phyloP scores from a whole-genome alignment of 2,888 invertebrate genomes.

The Chymomyza fuscimana region DNA sequence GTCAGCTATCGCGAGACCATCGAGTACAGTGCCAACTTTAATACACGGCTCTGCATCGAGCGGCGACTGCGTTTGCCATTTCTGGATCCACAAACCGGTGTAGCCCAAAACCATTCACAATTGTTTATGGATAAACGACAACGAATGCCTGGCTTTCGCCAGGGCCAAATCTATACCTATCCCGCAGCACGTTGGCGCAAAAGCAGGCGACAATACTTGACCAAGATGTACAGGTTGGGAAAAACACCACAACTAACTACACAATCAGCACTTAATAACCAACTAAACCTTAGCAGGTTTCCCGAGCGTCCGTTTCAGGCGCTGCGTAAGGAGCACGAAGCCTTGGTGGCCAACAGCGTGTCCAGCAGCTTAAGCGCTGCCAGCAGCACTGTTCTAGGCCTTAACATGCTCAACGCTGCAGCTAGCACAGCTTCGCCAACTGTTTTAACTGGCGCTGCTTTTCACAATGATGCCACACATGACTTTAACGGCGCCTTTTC shows the following conservation, averaged over 20 bases:
- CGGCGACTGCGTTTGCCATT: conserved; percentile 95
- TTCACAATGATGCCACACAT: conserved; percentile 64
- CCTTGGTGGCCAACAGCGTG: conserved; percentile 62
- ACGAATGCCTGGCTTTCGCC: conserved; percentile 92
- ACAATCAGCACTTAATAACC: not conserved
- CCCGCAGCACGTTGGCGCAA: conserved; percentile 95
- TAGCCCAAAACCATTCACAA: conserved; percentile 96
- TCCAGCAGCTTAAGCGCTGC: conserved; percentile 21
- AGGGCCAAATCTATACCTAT: conserved; percentile 96
- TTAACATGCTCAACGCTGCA: conserved; percentile 52
- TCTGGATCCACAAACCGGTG: conserved; percentile 97
- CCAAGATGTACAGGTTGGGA: conserved; percentile 78
- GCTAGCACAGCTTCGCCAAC: conserved; percentile 59
- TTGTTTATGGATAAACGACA: conserved; percentile 93
- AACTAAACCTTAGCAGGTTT: conserved; percentile 61
- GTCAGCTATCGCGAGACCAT: conserved; percentile 93
- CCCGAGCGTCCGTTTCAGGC: conserved; percentile 79
- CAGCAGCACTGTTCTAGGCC: conserved; percentile 15
- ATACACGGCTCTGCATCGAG: conserved; percentile 94
- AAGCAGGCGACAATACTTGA: conserved; percentile 90
- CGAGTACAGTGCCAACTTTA: conserved; percentile 96
- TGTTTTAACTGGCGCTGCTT: conserved; percentile 24
- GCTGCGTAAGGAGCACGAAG: conserved; percentile 77
- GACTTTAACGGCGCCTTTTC: conserved; percentile 78
- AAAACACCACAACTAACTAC: not conserved